Conservation (phyloP, 2,888 invertebrate species). For the Arrhopalites spinosus region DNA sequence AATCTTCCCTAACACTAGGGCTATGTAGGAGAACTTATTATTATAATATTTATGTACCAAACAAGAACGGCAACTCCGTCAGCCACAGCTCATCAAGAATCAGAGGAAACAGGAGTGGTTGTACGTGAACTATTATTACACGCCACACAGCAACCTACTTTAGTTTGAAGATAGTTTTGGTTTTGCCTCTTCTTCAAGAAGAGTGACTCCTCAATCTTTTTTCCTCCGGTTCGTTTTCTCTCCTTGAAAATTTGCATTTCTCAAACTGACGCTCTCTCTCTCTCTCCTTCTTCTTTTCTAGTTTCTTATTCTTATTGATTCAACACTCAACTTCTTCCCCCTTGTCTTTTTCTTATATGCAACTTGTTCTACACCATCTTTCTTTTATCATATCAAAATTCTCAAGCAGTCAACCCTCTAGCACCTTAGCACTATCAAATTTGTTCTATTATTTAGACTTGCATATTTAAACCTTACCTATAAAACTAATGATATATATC, state of each 20-base stretch:
- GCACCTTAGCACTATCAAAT: no score
- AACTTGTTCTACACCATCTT: background rate
- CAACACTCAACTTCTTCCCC: constrained; percentile 13
- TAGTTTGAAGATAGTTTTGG: background rate
- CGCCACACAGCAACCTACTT: background rate
- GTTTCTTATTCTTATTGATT: constrained; percentile 11
- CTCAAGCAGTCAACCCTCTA: background rate
- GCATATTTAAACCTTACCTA: no score
- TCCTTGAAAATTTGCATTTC: constrained; percentile 5
- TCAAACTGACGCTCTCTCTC: no score
- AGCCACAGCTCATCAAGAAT: background rate
- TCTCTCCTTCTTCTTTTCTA: background rate
- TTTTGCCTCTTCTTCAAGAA: background rate
- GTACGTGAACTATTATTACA: background rate
- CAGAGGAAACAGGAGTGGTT: background rate
- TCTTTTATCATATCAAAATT: background rate
- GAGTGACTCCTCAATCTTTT: background rate
- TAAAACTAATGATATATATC: no score
- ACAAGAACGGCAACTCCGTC: background rate
- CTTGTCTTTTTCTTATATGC: background rate
- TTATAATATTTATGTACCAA: background rate
- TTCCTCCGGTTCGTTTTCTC: background rate
- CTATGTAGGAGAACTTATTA: no score
- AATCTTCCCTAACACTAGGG: no score
- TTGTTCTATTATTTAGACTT: no score